Base-by-base conservation (phyloP, 2,888 invertebrate genomes). In the Zaprionus obscuricornis region DNA sequence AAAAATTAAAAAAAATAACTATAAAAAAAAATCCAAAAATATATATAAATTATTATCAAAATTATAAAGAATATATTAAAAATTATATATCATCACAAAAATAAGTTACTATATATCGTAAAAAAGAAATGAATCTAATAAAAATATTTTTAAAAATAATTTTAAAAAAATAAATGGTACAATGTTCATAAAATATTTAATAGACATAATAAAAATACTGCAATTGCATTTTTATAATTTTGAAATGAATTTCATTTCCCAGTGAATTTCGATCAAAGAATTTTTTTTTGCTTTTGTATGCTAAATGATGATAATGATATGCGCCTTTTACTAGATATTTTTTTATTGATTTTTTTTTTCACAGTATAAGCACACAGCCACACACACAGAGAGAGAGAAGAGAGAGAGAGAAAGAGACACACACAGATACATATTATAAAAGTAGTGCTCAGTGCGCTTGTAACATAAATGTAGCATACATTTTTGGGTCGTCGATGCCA, bases 391-490 rank as follows among this genome's bases (percentile, higher is more conserved):
- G 17, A 29, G 18, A 17, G 37, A 13, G 16, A n/a, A 10, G 11
- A 17, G 11, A 29, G 4, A 7, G 1, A 13, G 7, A 17, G n/a
- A 22, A 5, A 26, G 6, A 20, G 3, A 17, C 18, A 18, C 18
- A 17, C 8, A 27, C 17, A 7, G n/a, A 20, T 20, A 40, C n/a
- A 27, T 16, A 24, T 22, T n/a, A n/a, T n/a, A n/a, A n/a, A n/a
- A n/a, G 31, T 22, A 34, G 7, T 16, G 8, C 14, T 4, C 8
- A 27, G 26, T 26, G 20, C 8, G 46, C 22, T 24, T 27, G 40
- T 72, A 37, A 49, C 52, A 71, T 43, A 46, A 79, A 43, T 66
- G 66, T 79, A 74, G 69, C 77, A 79, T 79, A 77, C 59, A 57
- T 77, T 72, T 64, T 51, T n/a, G 79, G 52, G 50, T 49, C 43